Conservation (phyloP, 2,113 vertebrate species). For the Phylloscopus whistleri region DNA sequence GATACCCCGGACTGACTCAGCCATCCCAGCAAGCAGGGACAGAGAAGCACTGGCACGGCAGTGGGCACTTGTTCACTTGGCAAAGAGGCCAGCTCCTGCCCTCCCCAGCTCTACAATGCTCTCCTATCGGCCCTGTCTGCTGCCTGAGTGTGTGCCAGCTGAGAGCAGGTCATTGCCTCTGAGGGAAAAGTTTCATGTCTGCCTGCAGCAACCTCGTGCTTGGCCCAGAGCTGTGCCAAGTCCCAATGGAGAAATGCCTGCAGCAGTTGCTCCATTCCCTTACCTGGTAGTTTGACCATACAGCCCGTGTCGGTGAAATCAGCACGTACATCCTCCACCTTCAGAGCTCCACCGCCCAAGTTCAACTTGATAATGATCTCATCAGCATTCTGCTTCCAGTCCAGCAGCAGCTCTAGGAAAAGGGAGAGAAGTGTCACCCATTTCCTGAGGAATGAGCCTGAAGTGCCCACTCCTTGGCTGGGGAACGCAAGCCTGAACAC, state of each 20-base stretch:
- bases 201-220: background rate
- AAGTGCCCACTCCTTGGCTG: background rate
- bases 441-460: background rate
- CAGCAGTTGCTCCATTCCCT: background rate
- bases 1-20: background rate
- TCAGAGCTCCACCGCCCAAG: constrained; percentile 77
- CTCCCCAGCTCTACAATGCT: background rate
- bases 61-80: background rate
- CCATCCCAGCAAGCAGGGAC: background rate
- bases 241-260: rapidly evolving
- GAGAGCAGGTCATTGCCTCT: constrained; percentile 1
- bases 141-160: background rate
- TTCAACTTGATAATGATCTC: constrained; percentile 90
- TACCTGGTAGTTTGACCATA: constrained; percentile 87
- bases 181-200: background rate
- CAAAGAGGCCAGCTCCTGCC: background rate
- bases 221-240: background rate
- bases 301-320: constrained; percentile 89
- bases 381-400: constrained; percentile 93
- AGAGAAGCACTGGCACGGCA: background rate
- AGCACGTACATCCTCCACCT: constrained; percentile 80
- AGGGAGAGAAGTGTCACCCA: background rate
- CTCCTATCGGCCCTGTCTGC: background rate
- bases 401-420: constrained; percentile 84
- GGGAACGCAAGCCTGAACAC: background rate